phyloP scores from a whole-genome alignment of 2,113 vertebrate genomes.

The Cephalopholis sonnerati region DNA sequence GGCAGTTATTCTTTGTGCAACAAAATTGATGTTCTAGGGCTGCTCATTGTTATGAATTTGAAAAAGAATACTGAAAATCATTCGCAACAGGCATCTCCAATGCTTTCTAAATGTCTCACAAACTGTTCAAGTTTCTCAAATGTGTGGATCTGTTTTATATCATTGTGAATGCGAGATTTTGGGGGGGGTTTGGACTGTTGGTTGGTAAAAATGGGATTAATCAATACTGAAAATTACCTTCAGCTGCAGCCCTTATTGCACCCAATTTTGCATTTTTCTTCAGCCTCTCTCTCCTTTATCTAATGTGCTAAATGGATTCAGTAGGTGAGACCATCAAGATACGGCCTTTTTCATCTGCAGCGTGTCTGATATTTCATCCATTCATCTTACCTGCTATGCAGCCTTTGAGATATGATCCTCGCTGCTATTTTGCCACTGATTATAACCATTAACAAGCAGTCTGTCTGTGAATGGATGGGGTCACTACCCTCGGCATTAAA shows the following conservation, averaged over 20 bases:
- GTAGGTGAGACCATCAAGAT: background rate
- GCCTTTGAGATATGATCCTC: slow-evolving; percentile 35
- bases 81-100: background rate
- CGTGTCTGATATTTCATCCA: background rate
- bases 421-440: slow-evolving; percentile 24
- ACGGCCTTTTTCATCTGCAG: background rate
- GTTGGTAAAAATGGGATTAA: background rate
- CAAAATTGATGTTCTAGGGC: background rate
- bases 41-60: background rate
- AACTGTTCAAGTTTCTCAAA: background rate
- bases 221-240: background rate
- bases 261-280: background rate
- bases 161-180: background rate
- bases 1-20: background rate
- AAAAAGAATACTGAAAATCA: background rate
- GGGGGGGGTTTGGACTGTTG: background rate
- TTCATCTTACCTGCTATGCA: slow-evolving; percentile 9
- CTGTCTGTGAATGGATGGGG: slow-evolving; percentile 42
- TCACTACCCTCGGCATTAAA: slow-evolving; percentile 43
- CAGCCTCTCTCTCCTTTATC: background rate
- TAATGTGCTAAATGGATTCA: background rate
- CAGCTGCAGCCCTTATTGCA: background rate
- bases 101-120: background rate
- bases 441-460: slow-evolving; percentile 49
- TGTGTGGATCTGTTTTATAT: background rate